Conservation (phyloP, 2,888 invertebrate species). For the Iphiclides podalirius region DNA sequence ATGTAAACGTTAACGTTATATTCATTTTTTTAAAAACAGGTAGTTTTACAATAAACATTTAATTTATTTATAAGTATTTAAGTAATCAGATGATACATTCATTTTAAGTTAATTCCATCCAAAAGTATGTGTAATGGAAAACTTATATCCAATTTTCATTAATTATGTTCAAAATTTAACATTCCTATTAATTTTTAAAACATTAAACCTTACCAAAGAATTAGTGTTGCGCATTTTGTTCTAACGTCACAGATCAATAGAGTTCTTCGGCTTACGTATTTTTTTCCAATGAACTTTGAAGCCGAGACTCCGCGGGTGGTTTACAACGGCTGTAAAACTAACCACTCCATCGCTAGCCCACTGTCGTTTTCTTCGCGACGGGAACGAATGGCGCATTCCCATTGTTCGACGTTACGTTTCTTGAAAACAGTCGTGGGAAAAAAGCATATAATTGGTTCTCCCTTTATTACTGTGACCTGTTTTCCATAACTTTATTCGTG, state of each 20-base stretch:
- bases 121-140: too few relatives aligned
- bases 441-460: too few relatives aligned
- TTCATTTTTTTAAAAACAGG: too few relatives aligned
- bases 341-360: conserved; percentile 56
- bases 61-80: too few relatives aligned
- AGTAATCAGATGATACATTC: too few relatives aligned
- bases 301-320: conserved; percentile 63
- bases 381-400: conserved; percentile 37
- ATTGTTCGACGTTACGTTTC: conserved; percentile 44
- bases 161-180: too few relatives aligned
- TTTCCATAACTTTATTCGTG: too few relatives aligned
- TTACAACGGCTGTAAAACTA: conserved; percentile 61
- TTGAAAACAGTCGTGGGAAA: background rate
- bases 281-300: conserved; percentile 34
- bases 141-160: too few relatives aligned
- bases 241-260: background rate
- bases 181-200: background rate
- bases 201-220: background rate
- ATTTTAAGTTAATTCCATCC: too few relatives aligned
- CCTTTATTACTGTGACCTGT: too few relatives aligned
- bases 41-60: too few relatives aligned
- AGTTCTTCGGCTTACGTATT: background rate
- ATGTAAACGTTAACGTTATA: too few relatives aligned
- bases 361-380: conserved; percentile 43
- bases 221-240: background rate